Base-by-base conservation (phyloP, 2,113 vertebrate genomes). In the Tretioscincus oriximinensis region DNA sequence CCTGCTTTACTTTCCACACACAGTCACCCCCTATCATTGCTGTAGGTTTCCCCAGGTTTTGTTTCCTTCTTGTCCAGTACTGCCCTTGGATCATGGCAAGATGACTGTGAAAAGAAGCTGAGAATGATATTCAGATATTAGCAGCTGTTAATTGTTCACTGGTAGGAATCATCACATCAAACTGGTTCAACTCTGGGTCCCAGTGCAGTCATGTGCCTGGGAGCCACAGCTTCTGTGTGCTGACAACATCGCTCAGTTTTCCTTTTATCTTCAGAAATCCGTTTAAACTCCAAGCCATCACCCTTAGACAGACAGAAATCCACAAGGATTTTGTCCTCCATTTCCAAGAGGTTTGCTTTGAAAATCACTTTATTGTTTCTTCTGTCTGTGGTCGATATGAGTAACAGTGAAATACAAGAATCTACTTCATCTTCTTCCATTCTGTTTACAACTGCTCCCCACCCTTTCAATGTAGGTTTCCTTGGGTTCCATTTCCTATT, bases 231-330 rank as follows among this genome's bases (percentile, higher is more conserved):
- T 97, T 99, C 90, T 98, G 98, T 82, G 92, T 96, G 94, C 96
- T 97, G 89, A 99, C 87, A 35, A 99, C 92, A 83, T 97, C 97
- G 18, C 93, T 92, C 11, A 99, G 95, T 83, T 97, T 97, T 89
- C 94, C 96, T 87, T 98, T 99, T 85, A 99, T 97, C 80, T 97
- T 98, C 91, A 99, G 90, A 91, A 99, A 99, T 96, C 82, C 96
- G 95, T 90, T 99, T 99, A 89, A 99, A 99, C 93, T 99, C 98
- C 88, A 99, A 92, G 73, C 98, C 98, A 5, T 99, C 98, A 0
- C 98, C 98, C 98, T 97, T 99, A 80, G 98, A 99, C 81, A 99
- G 95, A 7, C 98, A 96, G 82, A 99, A 99, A 86, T 99, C 98
- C 88, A 99, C 95, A 84, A 99, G 79, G 35, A 99, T 97, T 90